Percentiles rank a stretch among this genome's conserved stretches.
Conservation (phyloP, 1,140 invertebrate genomes). For the Lethrus apterus region DNA sequence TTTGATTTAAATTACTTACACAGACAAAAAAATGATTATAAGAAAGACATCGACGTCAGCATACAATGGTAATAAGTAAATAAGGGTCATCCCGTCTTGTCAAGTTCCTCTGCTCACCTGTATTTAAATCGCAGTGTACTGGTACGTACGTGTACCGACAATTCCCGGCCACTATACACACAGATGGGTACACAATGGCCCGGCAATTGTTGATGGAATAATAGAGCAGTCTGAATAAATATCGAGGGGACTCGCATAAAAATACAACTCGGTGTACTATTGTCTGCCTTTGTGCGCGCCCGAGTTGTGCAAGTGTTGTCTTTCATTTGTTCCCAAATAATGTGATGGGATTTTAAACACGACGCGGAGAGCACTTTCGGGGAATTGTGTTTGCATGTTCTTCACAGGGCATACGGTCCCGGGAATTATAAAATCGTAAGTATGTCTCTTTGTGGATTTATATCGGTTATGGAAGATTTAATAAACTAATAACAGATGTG, state of each 20-base stretch:
- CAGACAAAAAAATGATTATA: too few relatives aligned
- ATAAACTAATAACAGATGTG: too few relatives aligned
- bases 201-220: slow-evolving; percentile 33
- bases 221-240: slow-evolving; percentile 34
- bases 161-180: slow-evolving; percentile 18
- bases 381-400: too few relatives aligned
- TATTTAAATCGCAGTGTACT: too few relatives aligned
- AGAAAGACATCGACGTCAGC: too few relatives aligned
- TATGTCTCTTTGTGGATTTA: too few relatives aligned
- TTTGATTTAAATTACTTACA: too few relatives aligned
- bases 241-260: slow-evolving; percentile 26
- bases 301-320: slow-evolving; percentile 18
- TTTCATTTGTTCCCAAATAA: slow-evolving; percentile 16
- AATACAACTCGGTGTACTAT: slow-evolving; percentile 25
- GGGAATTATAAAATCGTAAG: too few relatives aligned
- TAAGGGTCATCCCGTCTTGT: slow-evolving; percentile 8
- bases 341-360: slow-evolving; percentile 18
- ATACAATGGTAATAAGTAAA: too few relatives aligned
- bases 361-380: slow-evolving; percentile 7
- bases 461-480: too few relatives aligned
- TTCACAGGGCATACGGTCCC: too few relatives aligned
- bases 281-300: slow-evolving; percentile 18
- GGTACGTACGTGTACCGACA: neutral
- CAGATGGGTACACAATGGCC: slow-evolving; percentile 35
- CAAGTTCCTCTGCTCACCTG: slow-evolving; percentile 9